Evolutionary conservation across 2,888 invertebrate species (phyloP), one percentile per base, ranked within the genome.

Genomic region (Drosophila phalerata): DNA sequence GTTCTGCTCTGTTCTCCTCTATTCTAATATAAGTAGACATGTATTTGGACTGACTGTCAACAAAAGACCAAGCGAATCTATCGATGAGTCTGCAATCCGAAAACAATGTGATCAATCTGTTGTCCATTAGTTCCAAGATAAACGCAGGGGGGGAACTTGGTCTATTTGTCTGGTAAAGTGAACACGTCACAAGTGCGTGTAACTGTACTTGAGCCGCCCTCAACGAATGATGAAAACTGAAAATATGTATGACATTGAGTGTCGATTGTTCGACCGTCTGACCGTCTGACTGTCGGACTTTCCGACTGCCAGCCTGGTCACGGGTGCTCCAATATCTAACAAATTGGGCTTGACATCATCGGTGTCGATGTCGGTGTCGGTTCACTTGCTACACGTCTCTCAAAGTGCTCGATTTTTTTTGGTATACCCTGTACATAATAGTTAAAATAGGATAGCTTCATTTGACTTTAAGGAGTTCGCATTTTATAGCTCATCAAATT

Each of bases 101-200:
- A 49, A 69, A 69, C 81, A 81, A 73, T 72, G 61, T 70, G 86
- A 88, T 85, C 88, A 88, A 83, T 85, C 67, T 62, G 38, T 30
- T 25, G 17, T 34, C 28, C 30, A 28, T 17, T n/a, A 5, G 17
- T 10, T 53, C 40, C 1, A 15, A 10, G 17, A 17, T 1, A 30
- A 30, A 30, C 28, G 28, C 30, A 30, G 30, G 9, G 30, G 40
- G 3, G 28, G 13, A 28, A 42, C 51, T 51, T 19, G 38, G 30
- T 45, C 32, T 58, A 19, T 58, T 37, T 62, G 47, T 53, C 37
- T 34, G 53, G 38, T 55, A n/a, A 58, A 72, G 34, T 58, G 77
- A 61, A 38, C 88, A 75, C 72, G 79, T 66, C 79, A 73, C 65
- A 66, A 64, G 60, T 72, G 88, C 81, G 74, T 70, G 69, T 69